These are phyloP conservation scores for Macroteleia sp. DNA, from an alignment of 2,888 invertebrate species.

Conservation along the genomic window DNA sequence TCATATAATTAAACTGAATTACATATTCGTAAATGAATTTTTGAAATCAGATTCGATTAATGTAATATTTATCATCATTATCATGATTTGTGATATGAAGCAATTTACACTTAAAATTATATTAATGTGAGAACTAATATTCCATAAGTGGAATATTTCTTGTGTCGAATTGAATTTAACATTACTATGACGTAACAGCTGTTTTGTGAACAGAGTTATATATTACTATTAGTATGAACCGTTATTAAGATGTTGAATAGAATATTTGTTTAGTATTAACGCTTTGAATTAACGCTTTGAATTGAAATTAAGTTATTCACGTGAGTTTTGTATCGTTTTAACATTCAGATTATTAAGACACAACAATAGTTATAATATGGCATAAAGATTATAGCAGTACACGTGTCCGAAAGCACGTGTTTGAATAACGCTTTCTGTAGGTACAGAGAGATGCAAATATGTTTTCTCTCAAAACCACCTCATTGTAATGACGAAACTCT, in stretches of 20 bases:
- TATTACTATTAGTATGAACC: not conserved
- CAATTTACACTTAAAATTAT: too few relatives aligned
- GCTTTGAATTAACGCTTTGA: conserved; percentile 1
- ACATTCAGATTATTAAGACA: conserved; percentile 13
- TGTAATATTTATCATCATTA: too few relatives aligned
- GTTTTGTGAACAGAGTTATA: conserved; percentile 10
- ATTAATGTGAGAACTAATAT: too few relatives aligned
- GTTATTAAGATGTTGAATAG: conserved; percentile 1
- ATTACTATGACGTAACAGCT: conserved; percentile 16
- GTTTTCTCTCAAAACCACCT: conserved; percentile 39
- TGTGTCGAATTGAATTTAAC: conserved; percentile 12
- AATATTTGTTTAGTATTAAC: conserved; percentile 10
- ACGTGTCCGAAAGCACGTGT: conserved; percentile 27
- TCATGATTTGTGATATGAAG: too few relatives aligned
- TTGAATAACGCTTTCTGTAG: conserved; percentile 35
- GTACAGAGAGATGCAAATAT: conserved; percentile 39
- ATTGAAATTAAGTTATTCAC: too few relatives aligned
- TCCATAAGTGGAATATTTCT: too few relatives aligned
- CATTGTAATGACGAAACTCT: conserved; percentile 29
- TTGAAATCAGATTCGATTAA: too few relatives aligned
- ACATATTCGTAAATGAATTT: too few relatives aligned
- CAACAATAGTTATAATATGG: conserved; percentile 5
- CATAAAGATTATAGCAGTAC: conserved; percentile 18
- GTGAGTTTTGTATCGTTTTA: too few relatives aligned
- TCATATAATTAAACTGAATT: too few relatives aligned